phyloP scores from a whole-genome alignment of 2,797 vertebrate species.

The Melanotaenia trifasciata region DNA sequence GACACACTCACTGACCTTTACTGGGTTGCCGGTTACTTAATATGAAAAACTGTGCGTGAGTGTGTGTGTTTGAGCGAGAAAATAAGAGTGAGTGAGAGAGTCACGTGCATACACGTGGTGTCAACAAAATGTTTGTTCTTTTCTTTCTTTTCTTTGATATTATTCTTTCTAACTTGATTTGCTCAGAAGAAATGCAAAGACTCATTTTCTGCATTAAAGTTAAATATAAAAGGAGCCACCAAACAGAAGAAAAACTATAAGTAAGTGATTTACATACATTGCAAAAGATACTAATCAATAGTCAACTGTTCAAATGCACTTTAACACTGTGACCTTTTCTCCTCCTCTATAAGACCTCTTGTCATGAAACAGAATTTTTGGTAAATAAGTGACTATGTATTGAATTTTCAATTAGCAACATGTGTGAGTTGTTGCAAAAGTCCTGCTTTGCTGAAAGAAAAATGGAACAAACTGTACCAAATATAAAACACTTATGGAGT shows the following conservation, averaged over 20 bases:
- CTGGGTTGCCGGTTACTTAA: slow-evolving; percentile 48
- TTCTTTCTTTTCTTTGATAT: background rate
- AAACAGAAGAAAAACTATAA: background rate
- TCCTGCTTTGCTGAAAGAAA: background rate
- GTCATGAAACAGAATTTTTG: background rate
- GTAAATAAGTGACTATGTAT: slow-evolving; percentile 54
- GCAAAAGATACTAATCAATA: slow-evolving; percentile 36
- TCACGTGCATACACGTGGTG: background rate
- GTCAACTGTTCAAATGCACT: slow-evolving; percentile 31
- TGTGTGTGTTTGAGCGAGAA: slow-evolving; percentile 18
- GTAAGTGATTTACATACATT: slow-evolving; percentile 8
- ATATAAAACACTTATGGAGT: background rate
- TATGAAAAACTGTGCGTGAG: slow-evolving; percentile 14
- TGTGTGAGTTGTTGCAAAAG: background rate
- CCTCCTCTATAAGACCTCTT: background rate
- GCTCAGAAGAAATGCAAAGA: background rate
- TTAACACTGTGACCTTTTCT: background rate
- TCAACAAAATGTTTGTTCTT: background rate
- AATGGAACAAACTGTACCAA: background rate
- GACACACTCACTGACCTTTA: slow-evolving; percentile 42
- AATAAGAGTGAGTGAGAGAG: background rate
- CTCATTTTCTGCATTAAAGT: background rate
- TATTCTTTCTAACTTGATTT: background rate
- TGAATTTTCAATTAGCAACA: background rate
- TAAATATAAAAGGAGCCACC: background rate